Base-by-base conservation (phyloP, 2,113 vertebrate genomes). In the Cygnus atratus region DNA sequence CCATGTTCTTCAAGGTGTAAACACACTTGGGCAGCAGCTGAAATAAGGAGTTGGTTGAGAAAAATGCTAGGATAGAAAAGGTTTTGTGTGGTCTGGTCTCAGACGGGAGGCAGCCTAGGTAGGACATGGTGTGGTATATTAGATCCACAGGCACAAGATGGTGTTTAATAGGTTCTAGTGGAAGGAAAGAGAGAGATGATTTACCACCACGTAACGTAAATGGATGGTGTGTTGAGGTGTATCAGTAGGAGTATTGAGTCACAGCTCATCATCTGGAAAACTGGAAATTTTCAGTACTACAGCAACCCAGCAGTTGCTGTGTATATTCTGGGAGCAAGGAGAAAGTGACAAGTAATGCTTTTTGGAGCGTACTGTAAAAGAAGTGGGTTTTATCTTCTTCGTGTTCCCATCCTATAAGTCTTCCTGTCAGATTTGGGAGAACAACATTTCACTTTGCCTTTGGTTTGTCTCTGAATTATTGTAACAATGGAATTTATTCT, bases 241-340 rank as follows among this genome's bases (percentile, higher is more conserved):
- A 84, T 92, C 81, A 94, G 87, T 87, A 84, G 89, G 68, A 97
- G 76, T 97, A 89, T 89, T 91, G 87, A 97, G 93, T 96, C 70
- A 96, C 80, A 95, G 90, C 94, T 94, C 83, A 91, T 97, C 96
- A 95, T 93, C 94, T 94, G 94, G 93, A 97, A 86, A 95, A 93
- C 79, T 90, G 88, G 93, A 97, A 94, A 92, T 87, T 83, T 77
- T 97, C 84, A 84, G 61, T 57, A 85, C 81, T 80, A 83, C 25
- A 91, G 81, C 41, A 95, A 93, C 35, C 68, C 86, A 94, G 92
- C 88, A 88, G 89, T 88, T 88, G 48, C 85, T 81, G 75, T 82
- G 65, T 73, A 21, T 87, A 94, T 73, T 95, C 91, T 97, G 68
- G 72, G 93, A 90, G 91, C 37, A 87, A 90, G 68, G 68, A 94